phyloP scores from a whole-genome alignment of 2,888 invertebrate species.

The Polia nebulosa region DNA sequence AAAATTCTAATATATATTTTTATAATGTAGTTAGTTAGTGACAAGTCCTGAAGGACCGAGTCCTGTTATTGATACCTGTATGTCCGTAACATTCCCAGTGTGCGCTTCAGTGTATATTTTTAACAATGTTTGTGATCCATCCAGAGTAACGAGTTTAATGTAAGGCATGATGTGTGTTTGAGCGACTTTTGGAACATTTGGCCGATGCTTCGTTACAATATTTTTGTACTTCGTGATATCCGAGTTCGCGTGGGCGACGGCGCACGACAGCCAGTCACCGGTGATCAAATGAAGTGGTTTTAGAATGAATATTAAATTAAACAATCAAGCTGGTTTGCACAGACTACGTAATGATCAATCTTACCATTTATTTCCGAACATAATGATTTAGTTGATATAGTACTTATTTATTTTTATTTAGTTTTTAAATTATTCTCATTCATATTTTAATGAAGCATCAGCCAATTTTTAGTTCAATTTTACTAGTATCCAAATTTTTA shows the following conservation, averaged over 20 bases:
- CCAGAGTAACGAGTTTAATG: constrained; percentile 85
- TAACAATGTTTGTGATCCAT: constrained; percentile 90
- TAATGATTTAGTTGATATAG: constrained; percentile 44
- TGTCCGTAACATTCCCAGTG: constrained; percentile 90
- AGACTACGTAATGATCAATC: constrained; percentile 22
- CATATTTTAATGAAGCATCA: constrained; percentile 71
- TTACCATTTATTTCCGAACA: constrained; percentile 46
- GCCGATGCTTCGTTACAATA: constrained; percentile 79
- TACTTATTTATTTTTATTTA: constrained; percentile 59
- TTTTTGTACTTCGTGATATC: constrained; percentile 55
- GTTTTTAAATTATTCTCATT: constrained; percentile 50
- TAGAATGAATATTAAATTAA: constrained; percentile 48
- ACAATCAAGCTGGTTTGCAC: constrained; percentile 35
- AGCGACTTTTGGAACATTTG: constrained; percentile 76
- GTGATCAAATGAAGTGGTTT: constrained; percentile 52
- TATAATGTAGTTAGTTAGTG: constrained; percentile 87
- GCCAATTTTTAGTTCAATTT: constrained; percentile 76
- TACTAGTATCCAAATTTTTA: constrained; percentile 77
- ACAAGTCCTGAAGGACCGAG: constrained; percentile 66
- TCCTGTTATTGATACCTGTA: constrained; percentile 90
- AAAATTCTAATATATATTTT: constrained; percentile 80
- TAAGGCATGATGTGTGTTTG: constrained; percentile 89
- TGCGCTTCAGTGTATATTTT: constrained; percentile 86
- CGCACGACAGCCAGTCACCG: constrained; percentile 41
- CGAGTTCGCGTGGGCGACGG: constrained; percentile 49